These are phyloP conservation scores for Manis crassicaudata DNA, from an alignment of 2,797 vertebrate species.

Conservation along the genomic window DNA sequence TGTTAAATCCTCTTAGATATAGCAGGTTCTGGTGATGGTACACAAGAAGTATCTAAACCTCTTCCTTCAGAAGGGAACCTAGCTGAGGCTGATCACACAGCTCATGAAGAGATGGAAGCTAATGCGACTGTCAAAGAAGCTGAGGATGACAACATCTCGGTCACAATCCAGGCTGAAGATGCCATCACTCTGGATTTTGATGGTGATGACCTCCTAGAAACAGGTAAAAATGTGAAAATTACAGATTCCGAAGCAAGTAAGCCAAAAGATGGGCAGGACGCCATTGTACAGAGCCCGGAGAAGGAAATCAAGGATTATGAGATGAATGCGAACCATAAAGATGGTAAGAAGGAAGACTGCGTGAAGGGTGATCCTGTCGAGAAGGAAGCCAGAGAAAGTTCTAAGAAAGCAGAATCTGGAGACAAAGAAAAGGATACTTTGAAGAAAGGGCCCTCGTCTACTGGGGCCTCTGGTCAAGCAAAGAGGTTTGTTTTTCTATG, in stretches of 20 bases:
- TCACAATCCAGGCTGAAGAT: conserved; percentile 99
- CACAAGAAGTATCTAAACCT: conserved; percentile 99
- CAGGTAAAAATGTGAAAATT: conserved; percentile 99
- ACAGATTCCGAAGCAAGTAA: conserved; percentile 99
- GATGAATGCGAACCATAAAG: conserved; percentile 94
- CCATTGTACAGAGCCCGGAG: conserved; percentile 92
- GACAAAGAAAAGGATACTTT: conserved; percentile 99
- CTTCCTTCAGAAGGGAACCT: conserved; percentile 95
- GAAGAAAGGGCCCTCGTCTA: conserved; percentile 99
- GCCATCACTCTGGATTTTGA: conserved; percentile 99
- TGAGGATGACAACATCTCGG: conserved; percentile 99
- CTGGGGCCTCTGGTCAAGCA: conserved; percentile 99
- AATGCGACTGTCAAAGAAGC: conserved; percentile 94
- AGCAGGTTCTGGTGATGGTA: conserved; percentile 99
- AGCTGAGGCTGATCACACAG: conserved; percentile 89
- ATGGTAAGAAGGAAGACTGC: conserved; percentile 97
- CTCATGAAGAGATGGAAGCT: conserved; percentile 93
- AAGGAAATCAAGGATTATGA: conserved; percentile 94
- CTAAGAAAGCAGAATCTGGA: conserved; percentile 98
- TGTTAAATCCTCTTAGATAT: conserved; percentile 99
- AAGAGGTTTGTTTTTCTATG: conserved; percentile 99
- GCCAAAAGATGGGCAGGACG: conserved; percentile 93
- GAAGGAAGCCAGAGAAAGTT: conserved; percentile 97
- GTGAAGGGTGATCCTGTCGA: conserved; percentile 93
- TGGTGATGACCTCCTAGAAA: conserved; percentile 99